Percentiles rank a stretch among this genome's conserved stretches.
Evolutionary conservation across 1,140 invertebrate species (phyloP).

Genomic region (Lamellibrachia luymesi): DNA sequence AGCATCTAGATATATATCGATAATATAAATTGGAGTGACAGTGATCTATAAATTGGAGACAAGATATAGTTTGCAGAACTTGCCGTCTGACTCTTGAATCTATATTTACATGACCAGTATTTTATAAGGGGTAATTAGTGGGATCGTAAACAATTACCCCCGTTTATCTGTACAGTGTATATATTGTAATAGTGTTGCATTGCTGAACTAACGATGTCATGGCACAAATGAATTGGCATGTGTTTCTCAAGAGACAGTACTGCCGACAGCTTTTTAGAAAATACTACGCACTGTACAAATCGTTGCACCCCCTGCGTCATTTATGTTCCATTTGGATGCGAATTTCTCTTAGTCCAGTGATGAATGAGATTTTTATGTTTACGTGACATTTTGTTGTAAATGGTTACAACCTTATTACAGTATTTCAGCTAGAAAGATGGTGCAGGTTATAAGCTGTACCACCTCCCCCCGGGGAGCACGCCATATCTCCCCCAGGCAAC

Average conservation of each 20-base stretch:
- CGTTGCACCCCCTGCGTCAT: background rate
- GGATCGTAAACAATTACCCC: background rate
- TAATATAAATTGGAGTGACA: too few relatives aligned
- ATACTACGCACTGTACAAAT: background rate
- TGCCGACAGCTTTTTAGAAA: background rate
- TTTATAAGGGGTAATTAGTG: background rate
- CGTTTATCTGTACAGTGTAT: background rate
- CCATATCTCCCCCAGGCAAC: background rate
- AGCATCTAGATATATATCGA: too few relatives aligned
- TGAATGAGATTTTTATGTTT: background rate
- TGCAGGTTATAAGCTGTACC: background rate
- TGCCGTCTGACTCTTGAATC: background rate
- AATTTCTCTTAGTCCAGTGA: background rate
- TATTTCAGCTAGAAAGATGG: background rate
- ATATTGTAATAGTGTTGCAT: conserved; percentile 1
- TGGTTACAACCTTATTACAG: background rate
- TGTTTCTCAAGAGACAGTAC: background rate
- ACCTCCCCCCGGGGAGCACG: too few relatives aligned
- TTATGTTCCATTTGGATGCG: background rate
- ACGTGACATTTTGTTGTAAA: background rate
- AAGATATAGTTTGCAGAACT: background rate
- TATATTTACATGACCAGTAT: background rate
- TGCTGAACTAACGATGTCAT: background rate
- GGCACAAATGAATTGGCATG: background rate
- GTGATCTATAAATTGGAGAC: background rate